A percentile compares a stretch with the other conserved stretches of the same genome.
Conservation (phyloP, 2,113 vertebrate genomes). For the Galeopterus variegatus region DNA sequence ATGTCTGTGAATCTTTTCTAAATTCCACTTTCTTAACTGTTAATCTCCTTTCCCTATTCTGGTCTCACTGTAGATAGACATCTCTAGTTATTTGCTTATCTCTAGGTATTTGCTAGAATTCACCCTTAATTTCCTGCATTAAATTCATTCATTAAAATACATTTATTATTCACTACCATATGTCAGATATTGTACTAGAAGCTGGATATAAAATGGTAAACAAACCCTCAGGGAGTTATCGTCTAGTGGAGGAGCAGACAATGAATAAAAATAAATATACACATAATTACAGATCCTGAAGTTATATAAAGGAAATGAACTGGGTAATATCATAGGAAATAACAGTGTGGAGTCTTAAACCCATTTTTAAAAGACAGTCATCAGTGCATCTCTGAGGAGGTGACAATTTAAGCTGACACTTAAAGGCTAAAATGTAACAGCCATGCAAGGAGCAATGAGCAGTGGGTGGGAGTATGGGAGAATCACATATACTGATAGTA, state of each 20-base stretch:
- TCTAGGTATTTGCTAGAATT: conserved; percentile 46
- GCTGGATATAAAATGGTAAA: conserved; percentile 37
- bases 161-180: conserved; percentile 45
- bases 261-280: conserved; percentile 43
- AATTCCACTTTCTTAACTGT: conserved; percentile 62
- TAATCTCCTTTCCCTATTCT: conserved; percentile 45
- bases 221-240: not conserved
- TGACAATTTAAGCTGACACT: not conserved
- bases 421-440: not conserved
- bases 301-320: conserved; percentile 18
- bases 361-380: conserved; percentile 50
- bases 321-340: not conserved
- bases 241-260: conserved; percentile 8
- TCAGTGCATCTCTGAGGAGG: not conserved
- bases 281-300: conserved; percentile 23
- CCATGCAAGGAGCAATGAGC: not conserved
- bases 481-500: not conserved
- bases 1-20: conserved; percentile 51
- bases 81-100: conserved; percentile 11
- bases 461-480: not conserved
- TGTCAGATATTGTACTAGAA: not conserved
- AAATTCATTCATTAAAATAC: conserved; percentile 50
- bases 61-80: not conserved
- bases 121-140: conserved; percentile 57
- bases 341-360: not conserved